Conservation (phyloP, 2,113 vertebrate genomes). For the Psilopogon haemacephalus region DNA sequence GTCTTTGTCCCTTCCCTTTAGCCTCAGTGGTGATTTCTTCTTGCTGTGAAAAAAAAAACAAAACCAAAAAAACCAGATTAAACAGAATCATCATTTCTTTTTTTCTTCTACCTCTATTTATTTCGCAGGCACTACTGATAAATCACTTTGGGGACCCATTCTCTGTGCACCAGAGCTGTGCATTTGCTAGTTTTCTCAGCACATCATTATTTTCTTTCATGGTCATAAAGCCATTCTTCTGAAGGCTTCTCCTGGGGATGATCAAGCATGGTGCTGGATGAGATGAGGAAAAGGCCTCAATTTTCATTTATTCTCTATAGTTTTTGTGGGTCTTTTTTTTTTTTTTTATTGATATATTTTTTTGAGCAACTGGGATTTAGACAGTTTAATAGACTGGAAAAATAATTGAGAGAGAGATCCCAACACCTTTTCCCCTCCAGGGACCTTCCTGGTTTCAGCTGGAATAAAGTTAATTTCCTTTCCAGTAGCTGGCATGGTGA, state of each 20-base stretch:
- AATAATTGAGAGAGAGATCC: slow-evolving; percentile 61
- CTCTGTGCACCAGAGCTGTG: background rate
- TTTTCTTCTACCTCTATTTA: background rate
- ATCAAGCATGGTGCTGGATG: background rate
- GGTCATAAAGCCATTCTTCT: slow-evolving; percentile 2
- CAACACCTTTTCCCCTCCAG: background rate
- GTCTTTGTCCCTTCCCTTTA: background rate
- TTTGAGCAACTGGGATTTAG: slow-evolving; percentile 16
- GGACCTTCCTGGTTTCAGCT: background rate
- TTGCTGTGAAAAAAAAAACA: background rate
- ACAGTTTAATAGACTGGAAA: slow-evolving; percentile 66
- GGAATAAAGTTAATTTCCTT: background rate
- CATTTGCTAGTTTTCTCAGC: background rate
- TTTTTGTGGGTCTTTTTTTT: background rate
- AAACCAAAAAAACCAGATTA: background rate
- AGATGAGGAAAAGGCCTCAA: background rate
- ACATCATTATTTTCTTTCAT: background rate
- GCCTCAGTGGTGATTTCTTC: background rate
- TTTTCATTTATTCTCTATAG: background rate
- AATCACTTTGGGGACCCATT: background rate
- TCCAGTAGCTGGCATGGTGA: background rate
- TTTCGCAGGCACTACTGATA: background rate
- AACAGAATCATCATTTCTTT: background rate
- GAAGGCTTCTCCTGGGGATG: background rate
- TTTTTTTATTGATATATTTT: slow-evolving; percentile 24